Percentiles rank a stretch among this genome's conserved stretches.
These are phyloP conservation scores for Australoheros facetus DNA, from an alignment of 2,797 vertebrate species.

Conservation along the genomic window DNA sequence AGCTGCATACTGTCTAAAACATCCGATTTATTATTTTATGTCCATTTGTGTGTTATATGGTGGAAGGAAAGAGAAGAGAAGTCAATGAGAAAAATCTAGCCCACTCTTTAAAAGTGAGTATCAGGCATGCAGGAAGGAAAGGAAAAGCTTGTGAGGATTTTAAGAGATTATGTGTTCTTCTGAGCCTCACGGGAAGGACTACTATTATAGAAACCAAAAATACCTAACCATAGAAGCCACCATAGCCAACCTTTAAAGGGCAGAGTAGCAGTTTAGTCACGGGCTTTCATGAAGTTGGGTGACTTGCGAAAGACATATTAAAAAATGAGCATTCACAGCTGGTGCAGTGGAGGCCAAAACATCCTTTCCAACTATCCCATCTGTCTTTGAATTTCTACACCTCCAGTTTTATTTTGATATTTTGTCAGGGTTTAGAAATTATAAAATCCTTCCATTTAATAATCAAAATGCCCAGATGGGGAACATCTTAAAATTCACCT, in stretches of 20 bases:
- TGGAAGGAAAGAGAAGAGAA: background rate
- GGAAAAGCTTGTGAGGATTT: background rate
- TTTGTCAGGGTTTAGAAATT: background rate
- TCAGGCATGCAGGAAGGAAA: background rate
- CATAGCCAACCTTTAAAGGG: background rate
- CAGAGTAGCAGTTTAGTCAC: background rate
- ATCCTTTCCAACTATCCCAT: background rate
- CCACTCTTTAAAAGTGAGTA: background rate
- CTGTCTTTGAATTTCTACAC: background rate
- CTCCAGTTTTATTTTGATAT: background rate
- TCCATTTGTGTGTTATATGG: background rate
- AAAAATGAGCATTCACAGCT: background rate
- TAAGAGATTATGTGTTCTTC: background rate
- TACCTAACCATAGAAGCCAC: background rate
- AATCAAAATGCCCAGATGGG: background rate
- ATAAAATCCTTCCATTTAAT: background rate
- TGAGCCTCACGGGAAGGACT: background rate
- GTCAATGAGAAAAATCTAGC: background rate
- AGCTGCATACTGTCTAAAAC: background rate
- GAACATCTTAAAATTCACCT: background rate
- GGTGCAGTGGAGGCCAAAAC: background rate
- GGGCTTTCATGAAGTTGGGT: background rate
- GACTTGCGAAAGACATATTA: background rate
- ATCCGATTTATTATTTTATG: background rate
- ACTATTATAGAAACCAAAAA: slow-evolving; percentile 10